These are phyloP conservation scores for Phylloscopus collybita DNA, from an alignment of 2,797 vertebrate species.

Conservation along the genomic window DNA sequence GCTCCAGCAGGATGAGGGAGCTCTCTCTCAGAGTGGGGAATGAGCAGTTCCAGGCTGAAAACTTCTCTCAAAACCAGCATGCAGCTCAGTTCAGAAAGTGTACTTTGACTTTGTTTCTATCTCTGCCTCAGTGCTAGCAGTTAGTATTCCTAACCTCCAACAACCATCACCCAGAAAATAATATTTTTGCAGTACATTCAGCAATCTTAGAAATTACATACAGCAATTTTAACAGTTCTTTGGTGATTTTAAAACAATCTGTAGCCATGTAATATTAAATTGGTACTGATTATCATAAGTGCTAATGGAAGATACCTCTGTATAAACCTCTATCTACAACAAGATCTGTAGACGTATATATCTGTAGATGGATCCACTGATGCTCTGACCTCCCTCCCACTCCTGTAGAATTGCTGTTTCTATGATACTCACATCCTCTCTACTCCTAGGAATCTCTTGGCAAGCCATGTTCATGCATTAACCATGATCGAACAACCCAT, in stretches of 20 bases:
- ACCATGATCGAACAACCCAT: background rate
- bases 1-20: background rate
- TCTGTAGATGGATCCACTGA: background rate
- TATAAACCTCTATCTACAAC: background rate
- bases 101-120: background rate
- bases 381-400: background rate
- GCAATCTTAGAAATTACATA: constrained; percentile 3
- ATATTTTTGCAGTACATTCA: background rate
- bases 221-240: background rate
- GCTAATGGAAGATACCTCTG: constrained; percentile 25
- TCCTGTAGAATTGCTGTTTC: constrained; percentile 11
- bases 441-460: background rate
- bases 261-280: background rate
- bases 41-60: background rate
- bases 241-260: constrained; percentile 35
- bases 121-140: background rate
- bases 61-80: background rate
- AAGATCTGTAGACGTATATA: background rate
- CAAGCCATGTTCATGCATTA: background rate
- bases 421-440: background rate
- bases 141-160: background rate
- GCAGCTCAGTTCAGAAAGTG: background rate
- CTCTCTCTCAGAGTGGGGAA: background rate
- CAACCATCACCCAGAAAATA: background rate
- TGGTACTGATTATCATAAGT: background rate